Evolutionary conservation across 35 echinoderm and acorn worm genomes (phyloP).

Genomic region (Heliocidaris erythrogramma): DNA sequence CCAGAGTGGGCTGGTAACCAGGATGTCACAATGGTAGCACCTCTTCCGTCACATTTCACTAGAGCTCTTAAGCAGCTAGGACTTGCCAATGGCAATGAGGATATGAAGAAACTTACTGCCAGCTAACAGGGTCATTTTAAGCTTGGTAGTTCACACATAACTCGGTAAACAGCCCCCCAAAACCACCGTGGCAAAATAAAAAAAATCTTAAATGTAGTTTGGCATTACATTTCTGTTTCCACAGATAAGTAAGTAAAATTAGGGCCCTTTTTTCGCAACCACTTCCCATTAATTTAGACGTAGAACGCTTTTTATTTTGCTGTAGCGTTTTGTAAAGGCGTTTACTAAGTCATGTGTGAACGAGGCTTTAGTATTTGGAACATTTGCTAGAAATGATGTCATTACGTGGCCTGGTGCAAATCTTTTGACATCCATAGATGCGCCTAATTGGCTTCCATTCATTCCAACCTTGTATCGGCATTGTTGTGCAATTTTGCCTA

Average conservation of each 20-base stretch:
- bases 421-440: not conserved
- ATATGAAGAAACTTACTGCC: not conserved
- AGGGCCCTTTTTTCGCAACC: no score
- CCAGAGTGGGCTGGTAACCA: slow-evolving; percentile 41
- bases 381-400: not conserved
- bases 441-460: not conserved
- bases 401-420: not conserved
- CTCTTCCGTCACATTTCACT: slow-evolving; percentile 51
- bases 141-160: not conserved
- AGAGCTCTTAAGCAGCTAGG: slow-evolving; percentile 53
- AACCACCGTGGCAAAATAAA: no score
- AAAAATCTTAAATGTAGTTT: no score
- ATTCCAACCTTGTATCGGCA: not conserved
- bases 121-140: not conserved
- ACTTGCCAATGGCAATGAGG: not conserved
- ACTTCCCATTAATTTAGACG: not conserved
- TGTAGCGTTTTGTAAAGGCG: not conserved
- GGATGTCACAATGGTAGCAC: slow-evolving; percentile 41
- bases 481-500: not conserved
- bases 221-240: no score
- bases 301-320: not conserved
- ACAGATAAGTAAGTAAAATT: no score
- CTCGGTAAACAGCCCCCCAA: not conserved
- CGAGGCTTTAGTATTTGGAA: not conserved
- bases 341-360: not conserved